These are phyloP conservation scores for Heteromyza rotundicornis DNA, from an alignment of 2,888 invertebrate species.

Conservation along the genomic window DNA sequence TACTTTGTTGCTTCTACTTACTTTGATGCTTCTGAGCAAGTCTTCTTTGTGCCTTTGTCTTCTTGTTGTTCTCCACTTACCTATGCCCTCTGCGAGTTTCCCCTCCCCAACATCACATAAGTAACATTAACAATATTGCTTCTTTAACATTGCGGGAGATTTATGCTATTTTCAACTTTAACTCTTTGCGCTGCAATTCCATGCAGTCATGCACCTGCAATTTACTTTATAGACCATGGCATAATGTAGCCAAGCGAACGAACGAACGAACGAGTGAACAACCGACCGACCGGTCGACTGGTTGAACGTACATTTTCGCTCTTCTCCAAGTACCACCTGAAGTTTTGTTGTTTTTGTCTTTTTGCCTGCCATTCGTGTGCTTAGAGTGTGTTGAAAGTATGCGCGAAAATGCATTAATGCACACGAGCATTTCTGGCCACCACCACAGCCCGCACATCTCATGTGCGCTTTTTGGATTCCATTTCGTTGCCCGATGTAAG, in stretches of 20 bases:
- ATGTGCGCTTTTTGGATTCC: neutral
- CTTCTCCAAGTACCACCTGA: slow-evolving; percentile 25
- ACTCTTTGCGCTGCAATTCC: slow-evolving; percentile 23
- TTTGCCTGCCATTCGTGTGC: slow-evolving; percentile 32
- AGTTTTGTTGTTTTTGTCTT: slow-evolving; percentile 23
- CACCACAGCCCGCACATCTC: no score
- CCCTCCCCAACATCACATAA: neutral
- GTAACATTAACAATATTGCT: slow-evolving; percentile 37
- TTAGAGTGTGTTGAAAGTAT: slow-evolving; percentile 40
- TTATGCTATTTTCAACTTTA: slow-evolving; percentile 37
- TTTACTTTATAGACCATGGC: slow-evolving; percentile 62
- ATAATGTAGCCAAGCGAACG: slow-evolving; percentile 44
- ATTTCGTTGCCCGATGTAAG: no score
- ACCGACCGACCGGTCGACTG: slow-evolving; percentile 10
- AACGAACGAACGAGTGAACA: slow-evolving; percentile 34
- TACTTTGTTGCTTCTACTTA: slow-evolving; percentile 2
- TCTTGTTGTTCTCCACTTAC: neutral
- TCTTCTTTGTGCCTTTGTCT: slow-evolving; percentile 22
- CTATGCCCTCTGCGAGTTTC: neutral
- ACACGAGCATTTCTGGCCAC: slow-evolving; percentile 6
- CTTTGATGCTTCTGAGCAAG: no score
- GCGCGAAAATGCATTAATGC: slow-evolving; percentile 27
- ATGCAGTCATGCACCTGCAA: slow-evolving; percentile 61
- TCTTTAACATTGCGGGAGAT: slow-evolving; percentile 45
- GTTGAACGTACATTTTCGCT: slow-evolving; percentile 3